These are phyloP conservation scores for Hypselothyrea guttata DNA, from an alignment of 2,888 invertebrate genomes.

Conservation along the genomic window DNA sequence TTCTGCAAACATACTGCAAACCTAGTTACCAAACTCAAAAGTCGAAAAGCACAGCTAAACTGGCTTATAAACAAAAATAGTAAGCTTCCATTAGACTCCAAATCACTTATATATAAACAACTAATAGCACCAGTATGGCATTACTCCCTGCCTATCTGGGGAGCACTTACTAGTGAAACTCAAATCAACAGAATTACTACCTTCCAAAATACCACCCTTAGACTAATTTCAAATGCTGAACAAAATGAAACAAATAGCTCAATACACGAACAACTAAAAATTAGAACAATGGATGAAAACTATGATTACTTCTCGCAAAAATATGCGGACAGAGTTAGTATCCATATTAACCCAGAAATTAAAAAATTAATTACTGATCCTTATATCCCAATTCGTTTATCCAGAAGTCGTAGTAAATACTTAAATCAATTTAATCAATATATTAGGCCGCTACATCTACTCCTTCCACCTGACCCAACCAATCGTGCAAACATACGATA, in stretches of 20 bases:
- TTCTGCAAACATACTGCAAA: too few species aligned
- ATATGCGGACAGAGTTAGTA: background rate
- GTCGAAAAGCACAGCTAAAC: background rate
- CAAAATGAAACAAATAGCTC: background rate
- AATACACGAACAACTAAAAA: background rate
- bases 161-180: background rate
- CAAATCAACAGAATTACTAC: background rate
- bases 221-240: background rate
- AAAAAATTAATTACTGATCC: background rate
- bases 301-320: background rate
- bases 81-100: background rate
- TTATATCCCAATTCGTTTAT: background rate
- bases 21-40: background rate
- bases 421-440: too few species aligned
- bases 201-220: background rate
- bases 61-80: background rate
- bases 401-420: too few species aligned
- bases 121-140: background rate
- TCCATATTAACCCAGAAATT: background rate
- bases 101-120: background rate
- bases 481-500: too few species aligned
- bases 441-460: too few species aligned
- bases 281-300: background rate
- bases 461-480: too few species aligned
- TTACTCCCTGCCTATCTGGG: too few species aligned